Evolutionary conservation across 2,888 invertebrate species (phyloP), one percentile per base, ranked within the genome.

Genomic region (Volucella bombylans): DNA sequence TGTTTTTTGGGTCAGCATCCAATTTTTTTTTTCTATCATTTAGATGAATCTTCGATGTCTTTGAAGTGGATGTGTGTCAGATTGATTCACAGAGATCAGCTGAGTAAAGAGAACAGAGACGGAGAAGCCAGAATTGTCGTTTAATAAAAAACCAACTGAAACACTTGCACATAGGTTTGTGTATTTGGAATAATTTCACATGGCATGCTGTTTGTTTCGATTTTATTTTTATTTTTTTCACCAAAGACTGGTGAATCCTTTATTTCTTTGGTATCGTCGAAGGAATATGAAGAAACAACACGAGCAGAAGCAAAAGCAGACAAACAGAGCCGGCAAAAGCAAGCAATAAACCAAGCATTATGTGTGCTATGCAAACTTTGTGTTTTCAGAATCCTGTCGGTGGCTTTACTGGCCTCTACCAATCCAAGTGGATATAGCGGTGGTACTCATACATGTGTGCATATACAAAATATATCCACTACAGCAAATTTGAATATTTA

Each of bases 401-500:
- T 57, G 62, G 61, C 55, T 72, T 54, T 67, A 49, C 11, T 41
- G 18, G 41, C 12, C 39, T 47, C 31, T 14, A 9, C 15, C 12
- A 14, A 73, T 45, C 10, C 12, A 39, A 49, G 41, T 15, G 23
- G 43, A 38, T 50, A 55, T n/a, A 49, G 41, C 49, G 62, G 50
- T 55, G 62, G 31, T 31, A 31, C 31, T 31, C 31, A 2, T 31
- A 31, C 31, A 31, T 31, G 1, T 31, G 31, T 1, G 31, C 0
- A 31, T 31, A 31, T 31, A 31, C 6, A 1, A 4, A 31, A 6
- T 76, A 50, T 71, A 82, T 76, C 69, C 76, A 65, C 59, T 50
- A 69, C 64, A 59, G 79, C 74, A 83, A 83, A 80, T 83, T 83
- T 83, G 80, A 83, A 83, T 83, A 80, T 80, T 76, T 59, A 52